Evolutionary conservation across 2,888 invertebrate species (phyloP).

Genomic region (Strigamia transsilvanica): DNA sequence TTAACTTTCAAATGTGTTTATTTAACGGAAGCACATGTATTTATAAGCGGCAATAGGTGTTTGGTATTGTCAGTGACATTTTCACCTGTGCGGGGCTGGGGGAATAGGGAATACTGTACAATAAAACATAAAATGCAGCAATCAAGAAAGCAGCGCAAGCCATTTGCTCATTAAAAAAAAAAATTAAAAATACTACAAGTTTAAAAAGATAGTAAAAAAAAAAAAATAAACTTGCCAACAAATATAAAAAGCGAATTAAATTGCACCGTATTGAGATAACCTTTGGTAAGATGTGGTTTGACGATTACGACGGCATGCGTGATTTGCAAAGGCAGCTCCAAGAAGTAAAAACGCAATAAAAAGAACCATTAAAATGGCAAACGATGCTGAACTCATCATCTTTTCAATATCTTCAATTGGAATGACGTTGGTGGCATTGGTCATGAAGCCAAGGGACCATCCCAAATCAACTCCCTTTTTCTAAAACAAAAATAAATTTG

Average conservation of each 20-base stretch:
- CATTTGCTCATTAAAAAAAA: not conserved
- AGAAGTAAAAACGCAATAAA: slow-evolving; percentile 58
- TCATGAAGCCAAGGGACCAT: slow-evolving; percentile 67
- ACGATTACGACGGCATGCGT: slow-evolving; percentile 58
- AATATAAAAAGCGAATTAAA: slow-evolving; percentile 12
- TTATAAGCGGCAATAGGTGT: no score
- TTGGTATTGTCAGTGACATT: no score
- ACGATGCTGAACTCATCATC: slow-evolving; percentile 57
- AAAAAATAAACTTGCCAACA: not conserved
- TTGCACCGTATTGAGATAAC: slow-evolving; percentile 57
- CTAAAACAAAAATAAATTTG: slow-evolving; percentile 58
- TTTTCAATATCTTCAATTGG: slow-evolving; percentile 59
- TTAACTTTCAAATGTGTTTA: no score
- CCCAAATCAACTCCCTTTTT: slow-evolving; percentile 64
- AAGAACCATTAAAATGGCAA: slow-evolving; percentile 58
- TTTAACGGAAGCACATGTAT: no score
- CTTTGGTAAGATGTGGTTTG: slow-evolving; percentile 57
- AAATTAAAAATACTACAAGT: not conserved
- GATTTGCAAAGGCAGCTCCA: slow-evolving; percentile 58
- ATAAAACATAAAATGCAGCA: no score
- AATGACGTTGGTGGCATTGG: slow-evolving; percentile 65
- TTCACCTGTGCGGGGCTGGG: no score
- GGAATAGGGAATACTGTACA: no score
- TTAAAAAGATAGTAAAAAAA: not conserved
- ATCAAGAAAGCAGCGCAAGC: no score